Conservation (phyloP, 2,888 invertebrate genomes). For the Dryadula phaetusa region DNA sequence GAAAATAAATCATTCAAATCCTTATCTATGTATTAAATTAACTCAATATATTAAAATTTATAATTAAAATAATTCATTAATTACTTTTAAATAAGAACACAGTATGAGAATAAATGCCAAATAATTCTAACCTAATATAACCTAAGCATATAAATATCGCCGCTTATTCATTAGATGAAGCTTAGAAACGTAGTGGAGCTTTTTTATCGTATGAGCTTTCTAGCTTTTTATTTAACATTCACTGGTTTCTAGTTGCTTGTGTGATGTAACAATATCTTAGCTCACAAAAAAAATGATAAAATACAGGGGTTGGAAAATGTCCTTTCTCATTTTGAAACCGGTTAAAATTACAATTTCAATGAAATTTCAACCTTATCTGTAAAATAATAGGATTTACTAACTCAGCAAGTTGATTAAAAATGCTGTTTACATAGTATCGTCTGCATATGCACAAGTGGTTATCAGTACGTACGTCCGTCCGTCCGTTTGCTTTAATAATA, state of each 20-base stretch:
- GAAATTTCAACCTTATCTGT: slow-evolving; percentile 25
- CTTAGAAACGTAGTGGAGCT: neutral
- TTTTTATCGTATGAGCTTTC: neutral
- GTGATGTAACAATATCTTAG: slow-evolving; percentile 29
- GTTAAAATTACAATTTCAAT: slow-evolving; percentile 5
- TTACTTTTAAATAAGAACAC: too few relatives aligned
- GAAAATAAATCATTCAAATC: too few relatives aligned
- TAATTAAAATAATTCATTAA: too few relatives aligned
- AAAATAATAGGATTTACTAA: slow-evolving; percentile 23
- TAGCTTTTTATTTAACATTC: slow-evolving; percentile 2
- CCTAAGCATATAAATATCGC: neutral
- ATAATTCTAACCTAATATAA: too few relatives aligned
- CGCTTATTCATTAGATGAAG: neutral
- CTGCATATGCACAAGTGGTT: slow-evolving; percentile 80
- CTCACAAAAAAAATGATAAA: slow-evolving; percentile 2
- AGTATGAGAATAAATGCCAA: too few relatives aligned
- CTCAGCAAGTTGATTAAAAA: slow-evolving; percentile 31
- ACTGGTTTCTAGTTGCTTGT: slow-evolving; percentile 29
- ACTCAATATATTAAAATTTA: too few relatives aligned
- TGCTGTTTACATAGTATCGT: slow-evolving; percentile 74
- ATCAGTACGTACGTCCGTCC: slow-evolving; percentile 71
- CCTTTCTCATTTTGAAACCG: slow-evolving; percentile 33
- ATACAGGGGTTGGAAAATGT: slow-evolving; percentile 28
- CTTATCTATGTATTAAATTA: too few relatives aligned
- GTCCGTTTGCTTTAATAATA: slow-evolving; percentile 81